These are phyloP conservation scores for Graphium colonna DNA, from an alignment of 2,888 invertebrate genomes.

Conservation along the genomic window DNA sequence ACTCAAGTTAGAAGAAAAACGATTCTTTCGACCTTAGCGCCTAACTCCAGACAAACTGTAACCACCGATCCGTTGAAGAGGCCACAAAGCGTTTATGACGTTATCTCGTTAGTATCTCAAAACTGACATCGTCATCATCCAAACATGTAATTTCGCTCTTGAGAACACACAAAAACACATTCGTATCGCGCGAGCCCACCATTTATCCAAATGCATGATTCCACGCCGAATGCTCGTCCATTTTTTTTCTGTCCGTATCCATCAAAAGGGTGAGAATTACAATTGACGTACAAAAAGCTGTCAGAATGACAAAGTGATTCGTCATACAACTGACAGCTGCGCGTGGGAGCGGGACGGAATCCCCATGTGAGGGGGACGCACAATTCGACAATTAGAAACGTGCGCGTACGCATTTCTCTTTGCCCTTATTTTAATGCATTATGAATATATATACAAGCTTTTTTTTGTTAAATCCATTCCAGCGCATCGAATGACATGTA, in stretches of 20 bases:
- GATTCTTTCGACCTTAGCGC: no score
- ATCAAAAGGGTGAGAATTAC: slow-evolving; percentile 71
- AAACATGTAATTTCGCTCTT: slow-evolving; percentile 6
- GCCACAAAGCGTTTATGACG: background rate
- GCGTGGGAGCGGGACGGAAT: slow-evolving; percentile 39
- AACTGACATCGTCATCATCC: background rate
- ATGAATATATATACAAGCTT: slow-evolving; percentile 7
- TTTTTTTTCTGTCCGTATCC: slow-evolving; percentile 25
- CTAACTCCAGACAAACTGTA: no score
- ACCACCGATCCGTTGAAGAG: no score
- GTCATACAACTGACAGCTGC: slow-evolving; percentile 74
- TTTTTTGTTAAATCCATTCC: slow-evolving; percentile 13
- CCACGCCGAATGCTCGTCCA: slow-evolving; percentile 16
- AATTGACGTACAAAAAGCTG: slow-evolving; percentile 62
- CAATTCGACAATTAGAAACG: slow-evolving; percentile 43
- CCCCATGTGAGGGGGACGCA: slow-evolving; percentile 30
- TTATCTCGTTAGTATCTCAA: background rate
- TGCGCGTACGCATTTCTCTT: slow-evolving; percentile 19
- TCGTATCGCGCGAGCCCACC: background rate
- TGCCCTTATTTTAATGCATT: slow-evolving; percentile 7
- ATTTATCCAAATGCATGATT: slow-evolving; percentile 16
- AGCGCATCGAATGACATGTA: slow-evolving; percentile 15
- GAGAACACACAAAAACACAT: slow-evolving; percentile 7
- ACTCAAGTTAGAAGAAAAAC: no score
- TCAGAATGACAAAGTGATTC: slow-evolving; percentile 77